Evolutionary conservation across 2,113 vertebrate species (phyloP).

Genomic region (Glareola pratincola): DNA sequence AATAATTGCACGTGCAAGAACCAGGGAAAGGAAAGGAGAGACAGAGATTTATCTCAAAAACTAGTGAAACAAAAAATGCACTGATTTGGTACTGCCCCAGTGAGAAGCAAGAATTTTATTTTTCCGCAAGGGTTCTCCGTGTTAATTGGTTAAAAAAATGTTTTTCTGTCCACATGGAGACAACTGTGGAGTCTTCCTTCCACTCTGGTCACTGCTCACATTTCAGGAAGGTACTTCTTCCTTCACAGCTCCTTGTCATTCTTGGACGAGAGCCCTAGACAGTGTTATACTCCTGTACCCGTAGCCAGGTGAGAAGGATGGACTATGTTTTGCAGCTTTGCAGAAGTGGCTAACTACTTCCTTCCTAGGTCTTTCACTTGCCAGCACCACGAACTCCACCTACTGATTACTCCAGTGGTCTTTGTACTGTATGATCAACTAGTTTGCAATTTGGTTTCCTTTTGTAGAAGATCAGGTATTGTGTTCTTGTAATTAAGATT

Average conservation of each 20-base stretch:
- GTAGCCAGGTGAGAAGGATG: background rate
- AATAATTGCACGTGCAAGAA: background rate
- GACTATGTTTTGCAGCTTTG: background rate
- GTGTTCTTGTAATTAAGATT: background rate
- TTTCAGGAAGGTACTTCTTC: background rate
- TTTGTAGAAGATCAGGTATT: background rate
- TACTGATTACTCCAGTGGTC: background rate
- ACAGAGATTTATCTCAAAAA: background rate
- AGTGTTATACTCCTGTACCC: background rate
- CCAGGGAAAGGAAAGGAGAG: background rate
- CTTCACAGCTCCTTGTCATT: background rate
- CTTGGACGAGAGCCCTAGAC: background rate
- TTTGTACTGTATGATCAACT: background rate
- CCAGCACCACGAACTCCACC: background rate
- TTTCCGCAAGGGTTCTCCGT: background rate
- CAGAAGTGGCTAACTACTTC: background rate
- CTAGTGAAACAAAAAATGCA: background rate
- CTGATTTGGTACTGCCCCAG: background rate
- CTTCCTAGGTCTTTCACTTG: background rate
- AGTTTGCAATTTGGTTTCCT: background rate
- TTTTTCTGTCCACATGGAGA: background rate
- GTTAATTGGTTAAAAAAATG: background rate
- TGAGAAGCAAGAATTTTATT: background rate
- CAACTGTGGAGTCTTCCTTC: background rate
- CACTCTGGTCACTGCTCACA: background rate